Percentiles rank a stretch among this genome's conserved stretches.
These are phyloP conservation scores for Parelbella ahira DNA, from an alignment of 2,888 invertebrate species.

Conservation along the genomic window DNA sequence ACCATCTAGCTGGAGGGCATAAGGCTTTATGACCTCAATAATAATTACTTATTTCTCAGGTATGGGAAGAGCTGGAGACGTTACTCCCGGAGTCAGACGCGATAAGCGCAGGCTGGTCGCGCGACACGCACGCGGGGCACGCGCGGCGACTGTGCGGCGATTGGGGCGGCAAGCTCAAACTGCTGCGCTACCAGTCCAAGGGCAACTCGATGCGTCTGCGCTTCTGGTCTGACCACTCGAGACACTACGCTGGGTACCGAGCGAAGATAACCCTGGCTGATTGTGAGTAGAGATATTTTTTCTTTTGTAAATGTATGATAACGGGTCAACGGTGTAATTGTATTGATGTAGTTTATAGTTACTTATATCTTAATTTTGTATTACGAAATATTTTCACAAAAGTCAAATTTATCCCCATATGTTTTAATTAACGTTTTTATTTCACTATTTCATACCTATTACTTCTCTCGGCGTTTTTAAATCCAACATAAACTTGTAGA, in stretches of 20 bases:
- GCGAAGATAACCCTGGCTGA: conserved; percentile 86
- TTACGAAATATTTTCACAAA: no score
- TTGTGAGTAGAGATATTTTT: conserved; percentile 80
- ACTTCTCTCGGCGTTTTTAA: no score
- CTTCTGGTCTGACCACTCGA: conserved; percentile 89
- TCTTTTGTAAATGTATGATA: no score
- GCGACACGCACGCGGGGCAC: conserved; percentile 44
- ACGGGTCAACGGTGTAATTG: no score
- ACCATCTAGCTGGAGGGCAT: no score
- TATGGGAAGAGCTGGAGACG: conserved; percentile 64
- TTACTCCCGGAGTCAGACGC: conserved; percentile 61
- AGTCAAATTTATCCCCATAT: no score
- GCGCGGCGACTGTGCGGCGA: conserved; percentile 86
- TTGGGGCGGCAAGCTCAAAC: conserved; percentile 88
- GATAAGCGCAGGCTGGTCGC: conserved; percentile 62
- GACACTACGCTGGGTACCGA: conserved; percentile 87
- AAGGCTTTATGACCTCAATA: no score
- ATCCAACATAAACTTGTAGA: no score
- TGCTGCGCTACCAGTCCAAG: conserved; percentile 83
- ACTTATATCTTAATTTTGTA: no score
- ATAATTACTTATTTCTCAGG: conserved; percentile 36
- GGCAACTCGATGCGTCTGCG: conserved; percentile 83
- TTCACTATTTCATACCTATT: no score
- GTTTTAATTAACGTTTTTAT: no score
- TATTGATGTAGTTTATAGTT: no score